These are phyloP conservation scores for Heterotis niloticus DNA, from an alignment of 2,113 vertebrate species.

Conservation along the genomic window DNA sequence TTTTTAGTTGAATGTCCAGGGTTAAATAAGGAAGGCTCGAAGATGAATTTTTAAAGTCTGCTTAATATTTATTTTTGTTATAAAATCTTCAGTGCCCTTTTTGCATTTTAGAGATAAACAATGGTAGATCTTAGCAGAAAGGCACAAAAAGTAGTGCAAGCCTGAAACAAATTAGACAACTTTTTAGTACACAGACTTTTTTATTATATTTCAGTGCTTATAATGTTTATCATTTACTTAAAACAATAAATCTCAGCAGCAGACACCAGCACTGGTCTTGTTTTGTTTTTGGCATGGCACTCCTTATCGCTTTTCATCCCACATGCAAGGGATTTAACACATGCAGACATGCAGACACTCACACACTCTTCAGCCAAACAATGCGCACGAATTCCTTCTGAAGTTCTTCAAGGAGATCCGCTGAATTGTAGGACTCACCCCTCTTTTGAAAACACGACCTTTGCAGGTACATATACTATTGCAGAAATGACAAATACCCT, in stretches of 20 bases:
- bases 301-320: too few species aligned
- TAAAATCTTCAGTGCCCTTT: neutral
- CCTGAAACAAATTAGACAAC: neutral
- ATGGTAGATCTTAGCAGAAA: neutral
- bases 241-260: too few species aligned
- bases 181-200: too few species aligned
- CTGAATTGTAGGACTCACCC: neutral
- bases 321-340: too few species aligned
- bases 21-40: neutral
- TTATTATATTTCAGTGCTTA: too few species aligned
- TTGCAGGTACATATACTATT: neutral
- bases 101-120: neutral
- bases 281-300: too few species aligned
- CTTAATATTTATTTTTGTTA: slow-evolving; percentile 9
- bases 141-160: neutral
- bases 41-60: neutral
- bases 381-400: neutral
- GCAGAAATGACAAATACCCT: neutral
- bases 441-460: neutral
- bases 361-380: neutral
- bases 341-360: neutral
- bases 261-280: too few species aligned
- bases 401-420: neutral
- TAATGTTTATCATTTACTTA: too few species aligned
- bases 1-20: neutral